Base-by-base conservation (phyloP, 2,113 vertebrate genomes). In the Chunga burmeisteri region DNA sequence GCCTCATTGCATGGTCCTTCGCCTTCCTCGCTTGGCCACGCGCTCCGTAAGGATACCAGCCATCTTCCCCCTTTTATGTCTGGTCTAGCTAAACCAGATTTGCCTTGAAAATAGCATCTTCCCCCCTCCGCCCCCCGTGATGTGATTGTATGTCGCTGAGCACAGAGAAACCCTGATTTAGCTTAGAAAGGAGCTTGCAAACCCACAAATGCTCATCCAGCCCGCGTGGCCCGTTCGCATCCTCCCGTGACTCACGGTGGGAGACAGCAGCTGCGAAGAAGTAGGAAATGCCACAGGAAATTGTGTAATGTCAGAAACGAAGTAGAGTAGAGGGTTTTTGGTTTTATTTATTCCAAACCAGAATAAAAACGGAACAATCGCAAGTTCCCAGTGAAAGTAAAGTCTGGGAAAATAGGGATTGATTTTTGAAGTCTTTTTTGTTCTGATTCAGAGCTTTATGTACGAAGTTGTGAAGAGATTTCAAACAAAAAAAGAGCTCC, bases 211-310 rank as follows among this genome's bases (percentile, higher is more conserved):
- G 1, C 52, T 87, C 4, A 7, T 38, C 8, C 38, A 1, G 7
- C 44, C 44, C 7, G 0, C 0, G 8, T 21, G 47, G 61, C 44
- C 1, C 1, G 3, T 36, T 88, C 0, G 0, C 16, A 11, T 66
- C 89, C 50, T 74, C 30, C 62, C 2, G 7, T 73, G 75, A 58
- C 63, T 80, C 18, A 3, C 0, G 0, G 12, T 40, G 86, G 66
- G 67, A 83, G 63, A 20, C 19, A 25, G 42, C 58, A 68, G 87
- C 87, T 72, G 78, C 59, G 18, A 1, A 59, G 40, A 29, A 86
- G 42, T 20, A 36, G 58, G 78, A 42, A 56, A 74, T 29, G 8
- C 66, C 53, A 4, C 19, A 36, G 88, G 88, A 82, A 87, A 44
- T 40, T 9, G 47, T 38, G 74, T 25, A 66, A 36, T 67, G 11